Evolutionary conservation across 92 coral and sea anemone genomes (phyloP).

Genomic region (Zoanthus sociatus): DNA sequence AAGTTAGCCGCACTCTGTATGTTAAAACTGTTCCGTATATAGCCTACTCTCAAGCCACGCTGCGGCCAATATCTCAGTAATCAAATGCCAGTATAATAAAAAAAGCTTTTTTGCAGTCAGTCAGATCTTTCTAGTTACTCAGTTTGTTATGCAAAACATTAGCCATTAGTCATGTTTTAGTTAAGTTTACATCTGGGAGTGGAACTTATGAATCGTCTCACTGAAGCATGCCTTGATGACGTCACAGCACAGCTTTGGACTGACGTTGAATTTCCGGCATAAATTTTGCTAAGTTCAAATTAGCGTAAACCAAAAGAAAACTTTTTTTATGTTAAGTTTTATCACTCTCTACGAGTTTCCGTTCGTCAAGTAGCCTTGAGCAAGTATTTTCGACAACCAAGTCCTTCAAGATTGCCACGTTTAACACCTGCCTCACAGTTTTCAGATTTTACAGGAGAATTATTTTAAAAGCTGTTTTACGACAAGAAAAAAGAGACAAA

Average conservation of each 20-base stretch:
- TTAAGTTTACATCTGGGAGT: neutral
- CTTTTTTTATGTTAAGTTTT: constrained; percentile 9
- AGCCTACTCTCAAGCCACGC: neutral
- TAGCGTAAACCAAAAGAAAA: neutral
- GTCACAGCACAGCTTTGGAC: neutral
- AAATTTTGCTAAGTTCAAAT: constrained; percentile 15
- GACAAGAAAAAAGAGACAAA: neutral
- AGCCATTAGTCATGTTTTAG: neutral
- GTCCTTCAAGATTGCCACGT: neutral
- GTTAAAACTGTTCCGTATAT: constrained; percentile 1
- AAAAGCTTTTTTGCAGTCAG: neutral
- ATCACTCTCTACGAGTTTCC: constrained; percentile 34
- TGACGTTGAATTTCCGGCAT: constrained; percentile 18
- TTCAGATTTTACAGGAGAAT: neutral
- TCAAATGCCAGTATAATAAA: too few relatives aligned
- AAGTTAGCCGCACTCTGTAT: neutral
- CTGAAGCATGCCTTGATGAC: neutral
- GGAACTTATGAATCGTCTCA: neutral
- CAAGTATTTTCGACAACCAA: neutral
- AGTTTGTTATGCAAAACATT: neutral
- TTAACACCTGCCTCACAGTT: neutral
- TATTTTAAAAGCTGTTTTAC: neutral
- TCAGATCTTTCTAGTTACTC: neutral
- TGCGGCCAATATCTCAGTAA: neutral
- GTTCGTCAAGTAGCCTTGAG: constrained; percentile 7